These are phyloP conservation scores for Asobara japonica DNA, from an alignment of 1,140 invertebrate species.

Conservation along the genomic window DNA sequence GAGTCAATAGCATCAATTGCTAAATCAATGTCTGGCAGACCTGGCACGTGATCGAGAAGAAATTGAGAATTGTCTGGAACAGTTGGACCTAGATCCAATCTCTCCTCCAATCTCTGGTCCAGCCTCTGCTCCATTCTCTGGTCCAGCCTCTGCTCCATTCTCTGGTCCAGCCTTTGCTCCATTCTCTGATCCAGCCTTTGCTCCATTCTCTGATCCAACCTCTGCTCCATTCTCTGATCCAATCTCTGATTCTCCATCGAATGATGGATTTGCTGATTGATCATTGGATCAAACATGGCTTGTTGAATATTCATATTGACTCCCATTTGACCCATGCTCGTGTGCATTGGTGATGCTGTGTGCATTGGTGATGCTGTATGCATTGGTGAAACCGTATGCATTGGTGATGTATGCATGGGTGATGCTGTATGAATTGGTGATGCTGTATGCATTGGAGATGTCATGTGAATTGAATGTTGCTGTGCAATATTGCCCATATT, in stretches of 20 bases:
- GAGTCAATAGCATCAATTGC: slow-evolving; percentile 51
- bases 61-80: slow-evolving; percentile 56
- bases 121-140: no score
- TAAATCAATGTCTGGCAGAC: slow-evolving; percentile 57
- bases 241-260: slow-evolving; percentile 45
- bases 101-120: no score
- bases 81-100: slow-evolving; percentile 49
- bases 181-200: no score
- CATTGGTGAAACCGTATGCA: slow-evolving; percentile 53
- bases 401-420: slow-evolving; percentile 48
- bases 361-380: slow-evolving; percentile 63
- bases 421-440: slow-evolving; percentile 27
- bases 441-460: slow-evolving; percentile 27
- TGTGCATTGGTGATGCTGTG: slow-evolving; percentile 44
- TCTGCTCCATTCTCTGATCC: no score
- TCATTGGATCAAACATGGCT: slow-evolving; percentile 56
- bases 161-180: no score
- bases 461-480: slow-evolving; percentile 31
- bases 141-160: no score
- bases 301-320: slow-evolving; percentile 50
- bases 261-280: slow-evolving; percentile 58
- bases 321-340: slow-evolving; percentile 44
- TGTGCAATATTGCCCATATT: slow-evolving; percentile 17
- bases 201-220: no score
- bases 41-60: slow-evolving; percentile 54